Conservation (phyloP, 2,113 vertebrate species). For the Rhabdornis inornatus region DNA sequence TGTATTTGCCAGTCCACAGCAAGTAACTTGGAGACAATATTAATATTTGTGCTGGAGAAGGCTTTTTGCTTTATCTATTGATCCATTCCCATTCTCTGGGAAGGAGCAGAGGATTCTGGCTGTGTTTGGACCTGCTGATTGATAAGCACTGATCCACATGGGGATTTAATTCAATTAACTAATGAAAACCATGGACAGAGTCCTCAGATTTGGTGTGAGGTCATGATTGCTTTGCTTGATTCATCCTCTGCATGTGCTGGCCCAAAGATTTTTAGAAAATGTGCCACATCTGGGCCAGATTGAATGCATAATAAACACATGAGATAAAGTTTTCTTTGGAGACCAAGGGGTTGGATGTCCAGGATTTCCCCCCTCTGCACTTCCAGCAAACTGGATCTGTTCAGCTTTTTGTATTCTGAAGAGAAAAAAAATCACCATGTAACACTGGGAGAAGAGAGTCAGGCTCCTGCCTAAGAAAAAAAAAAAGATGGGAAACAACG, state of each 20-base stretch:
- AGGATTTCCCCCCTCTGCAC: neutral
- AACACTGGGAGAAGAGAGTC: neutral
- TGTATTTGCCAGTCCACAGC: neutral
- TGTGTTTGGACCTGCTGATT: neutral
- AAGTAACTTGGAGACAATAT: neutral
- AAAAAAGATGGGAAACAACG: neutral
- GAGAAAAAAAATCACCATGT: neutral
- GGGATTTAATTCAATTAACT: slow-evolving; percentile 15
- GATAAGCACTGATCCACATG: neutral
- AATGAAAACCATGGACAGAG: neutral
- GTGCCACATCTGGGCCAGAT: neutral
- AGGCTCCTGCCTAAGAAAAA: neutral
- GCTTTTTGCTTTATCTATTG: neutral
- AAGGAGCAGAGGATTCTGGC: neutral
- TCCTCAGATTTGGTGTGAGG: neutral
- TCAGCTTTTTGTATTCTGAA: neutral
- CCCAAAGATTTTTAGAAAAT: neutral
- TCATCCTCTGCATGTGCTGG: neutral
- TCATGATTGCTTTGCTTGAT: neutral
- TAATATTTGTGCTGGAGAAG: neutral
- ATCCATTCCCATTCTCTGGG: neutral
- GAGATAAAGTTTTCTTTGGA: neutral
- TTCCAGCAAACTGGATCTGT: neutral
- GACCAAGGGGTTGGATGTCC: neutral
- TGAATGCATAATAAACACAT: accelerated